Conservation (phyloP, 2,113 vertebrate genomes). For the Thalassarche chlororhynchos region DNA sequence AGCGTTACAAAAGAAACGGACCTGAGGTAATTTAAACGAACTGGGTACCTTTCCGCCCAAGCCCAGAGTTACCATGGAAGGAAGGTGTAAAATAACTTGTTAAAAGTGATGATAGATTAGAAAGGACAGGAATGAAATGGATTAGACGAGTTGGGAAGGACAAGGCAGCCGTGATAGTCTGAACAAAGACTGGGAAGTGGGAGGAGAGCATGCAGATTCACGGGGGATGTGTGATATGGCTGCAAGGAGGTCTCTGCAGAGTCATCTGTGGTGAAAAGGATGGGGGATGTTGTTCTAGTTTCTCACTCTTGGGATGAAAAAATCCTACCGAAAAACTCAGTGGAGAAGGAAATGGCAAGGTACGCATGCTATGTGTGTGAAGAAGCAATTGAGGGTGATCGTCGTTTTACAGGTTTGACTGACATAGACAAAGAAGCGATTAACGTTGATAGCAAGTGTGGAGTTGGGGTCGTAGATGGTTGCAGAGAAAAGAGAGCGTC, state of each 20-base stretch:
- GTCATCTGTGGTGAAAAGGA: not conserved
- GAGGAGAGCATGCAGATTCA: not conserved
- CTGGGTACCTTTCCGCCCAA: not conserved
- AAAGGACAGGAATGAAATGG: not conserved
- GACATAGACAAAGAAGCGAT: not conserved
- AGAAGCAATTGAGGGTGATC: not conserved
- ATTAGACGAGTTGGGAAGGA: not conserved
- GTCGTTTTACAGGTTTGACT: not conserved
- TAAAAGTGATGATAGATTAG: not conserved
- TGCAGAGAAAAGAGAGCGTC: not conserved
- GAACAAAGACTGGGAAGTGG: not conserved
- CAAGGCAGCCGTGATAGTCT: not conserved
- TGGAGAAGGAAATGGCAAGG: fast-evolving
- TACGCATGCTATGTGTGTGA: fast-evolving
- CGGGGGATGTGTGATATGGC: not conserved
- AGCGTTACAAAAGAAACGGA: not conserved
- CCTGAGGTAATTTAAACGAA: not conserved
- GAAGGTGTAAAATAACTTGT: not conserved
- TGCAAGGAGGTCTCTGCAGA: not conserved
- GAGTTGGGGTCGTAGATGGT: not conserved
- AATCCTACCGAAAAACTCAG: fast-evolving
- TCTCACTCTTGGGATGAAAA: not conserved
- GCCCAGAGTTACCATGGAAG: not conserved
- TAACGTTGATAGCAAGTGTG: not conserved
- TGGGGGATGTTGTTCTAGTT: not conserved